Base-by-base conservation (phyloP, 1,140 invertebrate genomes). In the Sarcophaga peregrina region DNA sequence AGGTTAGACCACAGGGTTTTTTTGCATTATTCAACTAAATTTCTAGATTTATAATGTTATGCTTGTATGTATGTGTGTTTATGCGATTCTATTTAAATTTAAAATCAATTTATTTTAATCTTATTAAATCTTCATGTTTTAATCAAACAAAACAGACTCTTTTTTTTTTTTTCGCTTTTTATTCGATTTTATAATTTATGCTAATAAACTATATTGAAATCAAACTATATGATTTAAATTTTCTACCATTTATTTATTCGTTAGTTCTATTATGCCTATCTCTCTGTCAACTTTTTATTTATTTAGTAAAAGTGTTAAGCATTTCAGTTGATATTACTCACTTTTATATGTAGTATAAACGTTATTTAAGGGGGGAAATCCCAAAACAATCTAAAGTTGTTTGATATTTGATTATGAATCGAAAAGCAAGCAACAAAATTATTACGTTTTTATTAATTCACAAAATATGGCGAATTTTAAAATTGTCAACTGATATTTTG, bases 321-420 rank as follows among this genome's bases (percentile, higher is more conserved):
- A n/a, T n/a, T n/a, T 13, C 54, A n/a, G 54, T n/a, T 58, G 54
- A 58, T 20, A 68, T 68, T 68, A 68, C 17, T 68, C 17, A 25
- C 17, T 8, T 20, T 68, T 68, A 68, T 68, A 37, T 37, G 25
- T 37, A 37, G 1, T n/a, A n/a, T n/a, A 17, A 68, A 68, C 17
- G 62, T 68, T 68, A 20, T 68, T 37, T 68, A 68, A 58, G 62
- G 62, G 62, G 25, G 62, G 62, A 68, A 68, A 68, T 68, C 62
- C 62, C 62, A 68, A 68, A 68, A 62, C 15, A 68, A 68, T 20
- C 9, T 68, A 9, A 68, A 52, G 50, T 20, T 68, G n/a, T 68
- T 68, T 68, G 8, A n/a, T 5, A 20, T 68, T 68, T 68, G 20
- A 68, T 20, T 20, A 37, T 37, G 25, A 37, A 37, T 37, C 25